A percentile compares a stretch with the other conserved stretches of the same genome.
Evolutionary conservation across 2,113 vertebrate genomes (phyloP).

Genomic region (Misgurnus mizolepis): DNA sequence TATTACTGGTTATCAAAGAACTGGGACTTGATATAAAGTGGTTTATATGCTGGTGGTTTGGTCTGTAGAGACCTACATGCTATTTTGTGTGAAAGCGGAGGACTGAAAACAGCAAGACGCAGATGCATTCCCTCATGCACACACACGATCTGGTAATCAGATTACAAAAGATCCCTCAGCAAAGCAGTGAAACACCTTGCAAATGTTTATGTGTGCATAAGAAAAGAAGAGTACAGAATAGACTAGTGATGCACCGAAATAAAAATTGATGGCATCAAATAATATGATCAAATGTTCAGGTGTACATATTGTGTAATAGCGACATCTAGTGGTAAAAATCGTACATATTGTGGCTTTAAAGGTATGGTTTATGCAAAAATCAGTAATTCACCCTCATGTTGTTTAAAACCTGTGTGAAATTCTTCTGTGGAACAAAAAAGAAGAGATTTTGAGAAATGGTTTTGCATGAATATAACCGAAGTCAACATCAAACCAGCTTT

Average conservation of each 20-base stretch:
- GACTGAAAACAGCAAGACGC: slow-evolving; percentile 43
- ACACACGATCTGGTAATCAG: slow-evolving; percentile 66
- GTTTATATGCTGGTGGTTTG: neutral
- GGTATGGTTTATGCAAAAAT: no score
- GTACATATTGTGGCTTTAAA: no score
- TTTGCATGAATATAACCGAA: no score
- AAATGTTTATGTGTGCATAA: slow-evolving; percentile 26
- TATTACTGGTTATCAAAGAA: neutral
- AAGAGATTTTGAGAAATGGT: no score
- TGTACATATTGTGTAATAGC: no score
- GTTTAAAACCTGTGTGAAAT: no score
- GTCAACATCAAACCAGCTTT: no score
- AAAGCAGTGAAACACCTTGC: slow-evolving; percentile 56
- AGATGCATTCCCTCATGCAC: slow-evolving; percentile 55
- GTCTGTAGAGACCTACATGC: neutral
- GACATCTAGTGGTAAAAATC: no score
- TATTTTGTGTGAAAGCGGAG: slow-evolving; percentile 19
- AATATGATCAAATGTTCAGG: no score
- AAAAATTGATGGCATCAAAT: neutral
- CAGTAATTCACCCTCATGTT: no score
- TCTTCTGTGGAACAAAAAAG: no score
- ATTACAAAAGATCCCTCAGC: slow-evolving; percentile 68
- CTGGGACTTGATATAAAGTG: neutral
- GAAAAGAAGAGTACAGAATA: neutral
- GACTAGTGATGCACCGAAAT: slow-evolving; percentile 12